These are phyloP conservation scores for Triplophysa siluroides DNA, from an alignment of 2,113 vertebrate species.

Conservation along the genomic window DNA sequence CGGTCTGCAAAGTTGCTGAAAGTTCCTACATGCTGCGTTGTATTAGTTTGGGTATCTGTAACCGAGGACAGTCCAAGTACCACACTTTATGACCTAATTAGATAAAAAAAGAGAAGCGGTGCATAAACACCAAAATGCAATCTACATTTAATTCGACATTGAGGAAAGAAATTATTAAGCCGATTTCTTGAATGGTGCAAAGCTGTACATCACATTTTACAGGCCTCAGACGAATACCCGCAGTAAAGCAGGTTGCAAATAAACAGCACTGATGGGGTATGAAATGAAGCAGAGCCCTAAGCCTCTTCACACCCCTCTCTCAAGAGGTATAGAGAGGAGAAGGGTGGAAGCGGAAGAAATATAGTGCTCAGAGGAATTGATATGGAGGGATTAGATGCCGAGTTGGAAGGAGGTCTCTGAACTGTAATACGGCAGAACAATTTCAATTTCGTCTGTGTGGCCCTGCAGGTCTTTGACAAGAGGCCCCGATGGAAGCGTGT, in stretches of 20 bases:
- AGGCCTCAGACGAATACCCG: slow-evolving; percentile 1
- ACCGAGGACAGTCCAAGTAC: background rate
- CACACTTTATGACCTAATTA: slow-evolving; percentile 14
- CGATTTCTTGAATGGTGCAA: slow-evolving; percentile 7
- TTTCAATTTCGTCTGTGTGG: background rate
- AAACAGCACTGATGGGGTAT: slow-evolving; percentile 20
- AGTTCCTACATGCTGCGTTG: background rate
- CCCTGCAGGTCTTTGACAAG: slow-evolving; percentile 1
- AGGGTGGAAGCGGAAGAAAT: slow-evolving; percentile 3
- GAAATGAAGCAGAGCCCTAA: slow-evolving; percentile 19
- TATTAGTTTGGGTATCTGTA: slow-evolving; percentile 7
- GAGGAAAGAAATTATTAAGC: background rate
- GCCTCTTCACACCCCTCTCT: background rate
- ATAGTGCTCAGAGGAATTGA: slow-evolving; percentile 21
- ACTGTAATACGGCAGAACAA: background rate
- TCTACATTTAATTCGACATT: slow-evolving; percentile 16
- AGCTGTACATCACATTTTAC: slow-evolving; percentile 22
- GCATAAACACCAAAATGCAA: background rate
- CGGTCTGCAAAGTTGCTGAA: background rate
- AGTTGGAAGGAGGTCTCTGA: background rate
- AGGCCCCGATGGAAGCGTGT: background rate
- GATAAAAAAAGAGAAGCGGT: background rate
- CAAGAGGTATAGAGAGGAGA: background rate
- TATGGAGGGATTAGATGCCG: slow-evolving; percentile 1
- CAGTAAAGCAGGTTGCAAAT: slow-evolving; percentile 8